Evolutionary conservation across 2,888 invertebrate species (phyloP).

Genomic region (Pomacea canaliculata): DNA sequence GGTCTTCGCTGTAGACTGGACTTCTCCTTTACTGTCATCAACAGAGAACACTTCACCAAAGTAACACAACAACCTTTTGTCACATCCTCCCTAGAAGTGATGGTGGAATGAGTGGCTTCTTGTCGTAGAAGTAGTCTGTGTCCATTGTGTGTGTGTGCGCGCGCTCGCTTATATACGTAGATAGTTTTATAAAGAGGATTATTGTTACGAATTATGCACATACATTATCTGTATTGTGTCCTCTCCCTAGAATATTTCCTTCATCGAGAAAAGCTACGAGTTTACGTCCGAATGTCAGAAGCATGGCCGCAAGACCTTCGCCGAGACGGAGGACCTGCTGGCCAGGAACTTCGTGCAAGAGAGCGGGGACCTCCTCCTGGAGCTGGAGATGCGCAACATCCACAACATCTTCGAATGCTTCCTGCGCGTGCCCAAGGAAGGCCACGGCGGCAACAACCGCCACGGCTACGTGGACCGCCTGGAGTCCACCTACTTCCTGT

Average conservation of each 20-base stretch:
- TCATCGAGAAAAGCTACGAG: constrained; percentile 81
- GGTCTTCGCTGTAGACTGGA: constrained; percentile 84
- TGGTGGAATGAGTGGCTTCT: too few relatives aligned
- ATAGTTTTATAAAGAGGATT: too few relatives aligned
- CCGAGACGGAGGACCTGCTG: constrained; percentile 62
- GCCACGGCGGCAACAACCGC: constrained; percentile 31
- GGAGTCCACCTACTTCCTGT: constrained; percentile 81
- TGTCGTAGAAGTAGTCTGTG: too few relatives aligned
- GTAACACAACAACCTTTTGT: neutral
- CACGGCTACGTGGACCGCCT: constrained; percentile 59
- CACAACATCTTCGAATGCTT: constrained; percentile 81
- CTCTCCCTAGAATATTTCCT: constrained; percentile 77
- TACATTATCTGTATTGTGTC: neutral
- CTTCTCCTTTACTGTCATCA: constrained; percentile 84
- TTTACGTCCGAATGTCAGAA: constrained; percentile 66
- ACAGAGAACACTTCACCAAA: constrained; percentile 82
- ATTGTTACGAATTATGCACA: neutral
- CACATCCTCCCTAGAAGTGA: too few relatives aligned
- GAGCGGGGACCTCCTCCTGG: constrained; percentile 84
- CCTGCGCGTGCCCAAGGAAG: constrained; percentile 74
- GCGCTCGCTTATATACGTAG: too few relatives aligned
- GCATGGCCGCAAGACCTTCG: constrained; percentile 65
- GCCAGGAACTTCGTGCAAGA: constrained; percentile 81
- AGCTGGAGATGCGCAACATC: constrained; percentile 78
- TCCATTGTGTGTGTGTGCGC: too few relatives aligned